Evolutionary conservation across 2,888 invertebrate species (phyloP), one percentile per base, ranked within the genome.

Genomic region (Watsonalla cultraria): DNA sequence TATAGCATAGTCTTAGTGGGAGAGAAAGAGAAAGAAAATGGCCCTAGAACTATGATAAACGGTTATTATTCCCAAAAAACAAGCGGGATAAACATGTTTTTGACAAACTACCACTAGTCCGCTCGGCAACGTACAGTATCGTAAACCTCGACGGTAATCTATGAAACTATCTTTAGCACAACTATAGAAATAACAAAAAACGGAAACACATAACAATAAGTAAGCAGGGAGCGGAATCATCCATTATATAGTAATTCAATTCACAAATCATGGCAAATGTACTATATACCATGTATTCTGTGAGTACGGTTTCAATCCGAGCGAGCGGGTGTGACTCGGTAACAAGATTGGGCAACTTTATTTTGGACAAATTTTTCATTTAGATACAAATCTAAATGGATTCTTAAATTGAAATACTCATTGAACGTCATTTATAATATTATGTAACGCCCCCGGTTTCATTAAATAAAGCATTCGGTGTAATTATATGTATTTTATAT

Each of bases 221-320:
- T 24, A 60, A 56, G 57, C 59, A 66, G 63, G 63, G 68, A 61
- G 61, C 54, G 59, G 65, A 69, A 67, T 64, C 67, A 72, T 74
- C 72, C 71, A 69, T 71, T 70, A 73, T 74, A 74, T 68, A 73
- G 76, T 76, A 75, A 74, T 75, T 76, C 77, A 74, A 74, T 76
- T 72, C 74, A 70, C 65, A 75, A 77, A 76, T 74, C 72, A 74
- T 69, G 72, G 71, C 62, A 70, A 74, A 70, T 62, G 62, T 65
- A 67, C 68, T 42, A 42, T 8, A 37, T 42, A 42, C 42, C 11
- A 37, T 37, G 70, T 76, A 72, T 74, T 71, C 68, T 66, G 66
- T 71, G 65, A 72, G 72, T 73, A 68, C 72, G 68, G 70, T 61
- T 68, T 68, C 69, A 68, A 65, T 68, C 64, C 61, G 57, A 53